Evolutionary conservation across 1,140 invertebrate genomes (phyloP), one percentile per base, ranked within the genome.

Genomic region (Papilio dardanus): DNA sequence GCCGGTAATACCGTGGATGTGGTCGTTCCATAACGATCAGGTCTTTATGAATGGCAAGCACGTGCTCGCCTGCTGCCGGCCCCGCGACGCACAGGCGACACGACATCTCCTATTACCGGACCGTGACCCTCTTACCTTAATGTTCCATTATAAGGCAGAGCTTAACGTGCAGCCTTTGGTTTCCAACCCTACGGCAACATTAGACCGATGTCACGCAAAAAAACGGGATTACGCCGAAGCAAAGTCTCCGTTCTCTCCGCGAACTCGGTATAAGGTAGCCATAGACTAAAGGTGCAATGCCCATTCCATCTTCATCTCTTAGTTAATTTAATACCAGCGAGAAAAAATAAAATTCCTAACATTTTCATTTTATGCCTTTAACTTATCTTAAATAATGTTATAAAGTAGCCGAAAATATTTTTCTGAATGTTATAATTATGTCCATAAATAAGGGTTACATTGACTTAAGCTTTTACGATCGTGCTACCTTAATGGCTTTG

Each of bases 41-140:
- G 79, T 83, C 81, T 81, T 84, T 86, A 87, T 87, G 83, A 87
- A 87, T 87, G 84, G 79, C 80, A 77, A 77, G 79, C 85, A 85
- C 85, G 83, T 81, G 81, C 75, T 78, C 67, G 67, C 75, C 50
- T 46, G 76, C 69, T 68, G 65, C 42, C 19, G 35, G 35, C n/a
- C n/a, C 8, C 4, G 54, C 24, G 19, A 58, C n/a, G 46, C 14
- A 16, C 2, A 3, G 7, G 50, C 21, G 24, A 62, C 24, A 24
- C 54, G 54, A 28, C 54, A 62, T 62, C 54, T 28, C 12, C 21
- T 28, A 58, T 58, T 58, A 58, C 50, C 21, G 28, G 24, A 58
- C 50, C 21, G 28, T 28, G 65, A 33, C 65, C n/a, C n/a, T 33
- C 21, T 67, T 19, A 35, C 16, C 30, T 62, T 14, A 28, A 30